Percentiles rank a stretch among this genome's conserved stretches.
Conservation (phyloP, 2,113 vertebrate species). For the Rafetus swinhoei region DNA sequence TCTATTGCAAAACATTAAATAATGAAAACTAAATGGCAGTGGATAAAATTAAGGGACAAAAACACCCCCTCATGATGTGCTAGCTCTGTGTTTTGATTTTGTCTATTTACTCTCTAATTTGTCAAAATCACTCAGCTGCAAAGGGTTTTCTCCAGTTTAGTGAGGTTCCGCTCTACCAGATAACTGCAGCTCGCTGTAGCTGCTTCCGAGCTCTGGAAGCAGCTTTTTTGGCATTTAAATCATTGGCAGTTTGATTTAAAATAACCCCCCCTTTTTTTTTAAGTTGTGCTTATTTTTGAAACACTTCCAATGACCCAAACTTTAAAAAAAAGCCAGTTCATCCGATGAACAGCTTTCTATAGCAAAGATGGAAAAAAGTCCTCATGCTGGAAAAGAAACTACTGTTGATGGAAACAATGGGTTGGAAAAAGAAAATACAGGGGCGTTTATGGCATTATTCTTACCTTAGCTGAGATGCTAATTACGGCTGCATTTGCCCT, state of each 20-base stretch:
- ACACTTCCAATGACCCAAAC: not conserved
- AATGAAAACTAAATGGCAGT: not conserved
- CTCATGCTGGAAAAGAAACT: not conserved
- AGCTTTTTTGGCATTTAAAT: not conserved
- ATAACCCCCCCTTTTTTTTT: not conserved
- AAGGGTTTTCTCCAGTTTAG: not conserved
- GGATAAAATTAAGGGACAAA: not conserved
- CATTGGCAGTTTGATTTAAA: not conserved
- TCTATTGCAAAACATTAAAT: not conserved
- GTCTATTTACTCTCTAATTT: not conserved
- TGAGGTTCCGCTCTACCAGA: not conserved
- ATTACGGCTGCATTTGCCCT: not conserved
- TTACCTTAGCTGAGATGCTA: not conserved
- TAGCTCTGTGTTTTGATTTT: not conserved
- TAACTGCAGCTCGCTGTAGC: not conserved
- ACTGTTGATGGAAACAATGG: not conserved
- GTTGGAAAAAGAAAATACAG: not conserved
- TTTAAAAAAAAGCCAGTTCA: not conserved
- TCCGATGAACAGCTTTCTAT: not conserved
- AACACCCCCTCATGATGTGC: rapidly evolving
- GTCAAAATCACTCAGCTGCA: not conserved
- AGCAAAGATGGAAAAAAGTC: slow-evolving; percentile 14
- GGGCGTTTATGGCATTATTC: not conserved
- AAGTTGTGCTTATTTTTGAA: not conserved
- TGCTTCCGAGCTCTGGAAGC: not conserved